Evolutionary conservation across 2,888 invertebrate species (phyloP).

Genomic region (Pachydiplax longipennis): DNA sequence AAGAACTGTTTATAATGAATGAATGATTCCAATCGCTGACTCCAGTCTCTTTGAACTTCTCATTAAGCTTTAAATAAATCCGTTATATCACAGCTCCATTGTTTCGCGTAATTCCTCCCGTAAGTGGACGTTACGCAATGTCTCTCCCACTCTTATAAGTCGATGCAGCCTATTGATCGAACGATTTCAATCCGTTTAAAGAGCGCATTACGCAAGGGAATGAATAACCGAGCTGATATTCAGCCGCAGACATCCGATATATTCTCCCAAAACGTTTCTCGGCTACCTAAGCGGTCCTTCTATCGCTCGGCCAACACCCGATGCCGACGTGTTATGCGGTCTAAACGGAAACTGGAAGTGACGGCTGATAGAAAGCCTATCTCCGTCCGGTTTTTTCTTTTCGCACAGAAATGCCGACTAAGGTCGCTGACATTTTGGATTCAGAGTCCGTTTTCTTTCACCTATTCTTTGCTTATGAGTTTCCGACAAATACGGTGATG

Average conservation of each 20-base stretch:
- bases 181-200: neutral
- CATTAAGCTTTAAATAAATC: too few species aligned
- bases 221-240: neutral
- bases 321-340: neutral
- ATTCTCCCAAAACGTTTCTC: neutral
- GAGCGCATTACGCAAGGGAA: neutral
- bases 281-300: neutral
- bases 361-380: neutral
- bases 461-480: neutral
- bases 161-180: neutral
- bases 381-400: neutral
- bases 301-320: neutral
- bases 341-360: neutral
- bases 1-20: too few species aligned
- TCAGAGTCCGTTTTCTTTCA: neutral
- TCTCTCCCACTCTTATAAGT: neutral
- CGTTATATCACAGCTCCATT: too few species aligned
- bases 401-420: neutral
- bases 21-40: too few species aligned
- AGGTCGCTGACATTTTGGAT: constrained; percentile 18
- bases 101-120: too few species aligned
- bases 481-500: too few species aligned
- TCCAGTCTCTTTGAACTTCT: too few species aligned
- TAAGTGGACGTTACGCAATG: too few species aligned
- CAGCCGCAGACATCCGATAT: neutral